Conservation (phyloP, 1,140 invertebrate genomes). For the Megalopta genalis region DNA sequence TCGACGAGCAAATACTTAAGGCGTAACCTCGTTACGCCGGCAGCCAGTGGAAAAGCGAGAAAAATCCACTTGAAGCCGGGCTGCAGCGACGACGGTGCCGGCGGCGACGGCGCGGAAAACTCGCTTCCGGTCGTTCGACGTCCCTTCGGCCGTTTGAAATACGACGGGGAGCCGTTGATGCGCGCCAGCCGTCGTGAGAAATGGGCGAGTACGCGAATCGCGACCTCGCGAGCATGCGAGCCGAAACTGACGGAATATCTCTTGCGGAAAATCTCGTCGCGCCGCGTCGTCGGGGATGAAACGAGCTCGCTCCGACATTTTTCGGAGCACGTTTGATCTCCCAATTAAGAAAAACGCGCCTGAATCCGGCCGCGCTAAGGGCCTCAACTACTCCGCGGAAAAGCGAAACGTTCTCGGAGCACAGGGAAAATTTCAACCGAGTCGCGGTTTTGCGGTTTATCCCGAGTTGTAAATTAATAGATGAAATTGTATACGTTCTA, state of each 20-base stretch:
- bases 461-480: too few species aligned
- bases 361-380: neutral
- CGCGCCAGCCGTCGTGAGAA: slow-evolving; percentile 26
- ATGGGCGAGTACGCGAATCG: slow-evolving; percentile 16
- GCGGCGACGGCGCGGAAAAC: slow-evolving; percentile 68
- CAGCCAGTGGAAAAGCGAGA: slow-evolving; percentile 67
- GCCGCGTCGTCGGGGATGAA: neutral
- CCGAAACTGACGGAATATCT: neutral
- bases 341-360: neutral
- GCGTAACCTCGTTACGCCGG: slow-evolving; percentile 70
- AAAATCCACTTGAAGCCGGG: slow-evolving; percentile 59
- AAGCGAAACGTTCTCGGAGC: too few species aligned
- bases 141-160: slow-evolving; percentile 65
- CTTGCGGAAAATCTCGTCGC: slow-evolving; percentile 4
- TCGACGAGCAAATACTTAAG: slow-evolving; percentile 71
- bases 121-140: slow-evolving; percentile 66
- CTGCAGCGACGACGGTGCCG: slow-evolving; percentile 57
- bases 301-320: neutral
- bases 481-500: too few species aligned
- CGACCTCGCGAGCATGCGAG: neutral
- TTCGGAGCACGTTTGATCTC: neutral
- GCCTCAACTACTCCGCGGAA: neutral
- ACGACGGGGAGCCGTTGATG: slow-evolving; percentile 29
- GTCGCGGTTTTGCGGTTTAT: too few species aligned
- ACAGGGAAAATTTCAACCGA: too few species aligned